Evolutionary conservation across 2,113 vertebrate genomes (phyloP).

Genomic region (Hippocampus abdominalis): DNA sequence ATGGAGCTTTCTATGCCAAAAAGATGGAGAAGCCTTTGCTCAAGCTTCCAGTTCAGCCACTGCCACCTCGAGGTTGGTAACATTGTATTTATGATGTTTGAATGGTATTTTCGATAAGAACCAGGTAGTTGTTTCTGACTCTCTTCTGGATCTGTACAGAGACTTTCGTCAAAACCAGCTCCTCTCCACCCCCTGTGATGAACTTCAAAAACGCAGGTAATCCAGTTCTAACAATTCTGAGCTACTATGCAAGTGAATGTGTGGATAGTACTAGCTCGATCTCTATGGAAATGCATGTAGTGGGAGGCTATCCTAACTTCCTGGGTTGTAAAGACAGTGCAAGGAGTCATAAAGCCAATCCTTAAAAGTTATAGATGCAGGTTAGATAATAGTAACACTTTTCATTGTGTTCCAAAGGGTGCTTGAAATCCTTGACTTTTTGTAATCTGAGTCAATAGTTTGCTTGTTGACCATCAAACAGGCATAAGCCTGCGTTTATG

Average conservation of each 20-base stretch:
- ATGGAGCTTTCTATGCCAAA: conserved; percentile 96
- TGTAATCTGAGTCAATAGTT: background rate
- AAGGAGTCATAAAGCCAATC: background rate
- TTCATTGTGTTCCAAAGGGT: background rate
- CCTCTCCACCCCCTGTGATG: conserved; percentile 12
- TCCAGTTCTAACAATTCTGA: background rate
- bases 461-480: too few relatives aligned
- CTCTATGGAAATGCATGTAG: background rate
- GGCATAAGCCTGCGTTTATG: background rate
- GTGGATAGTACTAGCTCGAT: background rate
- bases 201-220: conserved; percentile 52
- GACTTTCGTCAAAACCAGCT: conserved; percentile 14
- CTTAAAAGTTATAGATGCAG: background rate
- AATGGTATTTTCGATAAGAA: background rate
- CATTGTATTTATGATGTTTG: background rate
- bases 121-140: conserved; percentile 13
- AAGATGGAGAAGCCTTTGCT: conserved; percentile 94
- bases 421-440: background rate
- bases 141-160: conserved; percentile 24
- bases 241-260: background rate
- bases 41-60: conserved; percentile 70
- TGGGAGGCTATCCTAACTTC: background rate
- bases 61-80: conserved; percentile 66
- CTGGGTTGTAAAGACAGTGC: background rate
- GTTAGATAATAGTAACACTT: background rate